These are phyloP conservation scores for Glaucomys volans DNA, from an alignment of 2,113 vertebrate genomes.

Conservation along the genomic window DNA sequence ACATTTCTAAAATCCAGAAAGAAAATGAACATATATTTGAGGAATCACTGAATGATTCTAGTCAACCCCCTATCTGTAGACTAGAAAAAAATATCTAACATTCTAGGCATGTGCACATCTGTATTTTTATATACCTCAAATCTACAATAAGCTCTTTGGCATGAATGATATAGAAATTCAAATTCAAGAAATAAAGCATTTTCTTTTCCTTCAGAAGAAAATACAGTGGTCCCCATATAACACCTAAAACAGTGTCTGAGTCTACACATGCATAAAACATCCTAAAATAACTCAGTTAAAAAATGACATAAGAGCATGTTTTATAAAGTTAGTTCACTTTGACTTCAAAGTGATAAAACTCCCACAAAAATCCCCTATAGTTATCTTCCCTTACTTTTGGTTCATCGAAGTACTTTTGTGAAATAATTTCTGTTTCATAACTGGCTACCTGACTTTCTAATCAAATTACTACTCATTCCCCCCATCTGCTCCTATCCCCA, in stretches of 20 bases:
- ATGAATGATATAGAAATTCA: neutral
- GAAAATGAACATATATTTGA: neutral
- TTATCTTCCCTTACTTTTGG: slow-evolving; percentile 31
- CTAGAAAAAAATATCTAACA: neutral
- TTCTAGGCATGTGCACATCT: neutral
- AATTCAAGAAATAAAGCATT: neutral
- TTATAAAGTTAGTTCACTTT: slow-evolving; percentile 34
- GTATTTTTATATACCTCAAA: neutral
- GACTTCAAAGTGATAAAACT: slow-evolving; percentile 41
- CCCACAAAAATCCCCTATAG: neutral
- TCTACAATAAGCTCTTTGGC: neutral
- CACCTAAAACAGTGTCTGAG: neutral
- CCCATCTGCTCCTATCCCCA: neutral
- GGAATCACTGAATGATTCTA: neutral
- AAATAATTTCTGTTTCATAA: slow-evolving; percentile 58
- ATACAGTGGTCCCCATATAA: neutral
- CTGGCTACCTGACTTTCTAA: slow-evolving; percentile 41
- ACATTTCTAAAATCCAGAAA: neutral
- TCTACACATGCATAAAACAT: neutral
- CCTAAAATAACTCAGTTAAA: slow-evolving; percentile 33
- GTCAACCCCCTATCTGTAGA: neutral
- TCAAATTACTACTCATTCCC: slow-evolving; percentile 37
- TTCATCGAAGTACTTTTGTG: slow-evolving; percentile 51
- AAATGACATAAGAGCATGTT: slow-evolving; percentile 13
- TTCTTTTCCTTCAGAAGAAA: slow-evolving; percentile 38